Evolutionary conservation across 2,113 vertebrate species (phyloP), one percentile per base, ranked within the genome.

Genomic region (Clinocottus analis): DNA sequence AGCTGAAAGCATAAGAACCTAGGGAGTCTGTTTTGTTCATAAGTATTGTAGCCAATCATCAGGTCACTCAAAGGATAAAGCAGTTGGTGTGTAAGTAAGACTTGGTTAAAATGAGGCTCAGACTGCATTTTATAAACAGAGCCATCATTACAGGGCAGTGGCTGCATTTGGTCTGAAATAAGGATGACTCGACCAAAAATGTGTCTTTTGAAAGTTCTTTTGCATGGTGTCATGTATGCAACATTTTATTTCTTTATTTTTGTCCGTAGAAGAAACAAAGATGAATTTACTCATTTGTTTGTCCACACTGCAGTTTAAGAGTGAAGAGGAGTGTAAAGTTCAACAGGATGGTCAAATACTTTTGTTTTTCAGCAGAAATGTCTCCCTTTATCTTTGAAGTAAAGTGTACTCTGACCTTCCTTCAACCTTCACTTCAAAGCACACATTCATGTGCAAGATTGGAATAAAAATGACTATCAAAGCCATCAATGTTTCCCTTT

Each of bases 381-480:
- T 59, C 29, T 49, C 21, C 12, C 7, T 33, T 64, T 72, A 7
- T 53, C 25, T 55, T 72, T 83, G 17, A 53, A 31, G 67, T 60
- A 64, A 45, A 51, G 16, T 72, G 27, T 61, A 61, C 41, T 70
- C 79, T 25, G 21, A 55, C 33, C 60, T 63, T 64, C 37, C 29
- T 77, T 65, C 37, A 39, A 67, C 23, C 58, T 45, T 67, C 0
- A 55, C 58, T 68, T 65, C 35, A 29, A 43, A 70, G 3, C 45
- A 76, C 25, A 68, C 4, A 45, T 69, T 78, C 17, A 63, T 66
- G 65, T 69, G 33, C 72, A 72, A 70, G 31, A 82, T 58, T n/a
- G 0, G 75, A 91, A 91, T 88, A 84, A 89, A 89, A 58, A 90
- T 11, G 53, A 77, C 80, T 75, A 58, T 87, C 56, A 55, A 79